phyloP scores from a whole-genome alignment of 1,140 invertebrate species.

The Neocloeon triangulifer region DNA sequence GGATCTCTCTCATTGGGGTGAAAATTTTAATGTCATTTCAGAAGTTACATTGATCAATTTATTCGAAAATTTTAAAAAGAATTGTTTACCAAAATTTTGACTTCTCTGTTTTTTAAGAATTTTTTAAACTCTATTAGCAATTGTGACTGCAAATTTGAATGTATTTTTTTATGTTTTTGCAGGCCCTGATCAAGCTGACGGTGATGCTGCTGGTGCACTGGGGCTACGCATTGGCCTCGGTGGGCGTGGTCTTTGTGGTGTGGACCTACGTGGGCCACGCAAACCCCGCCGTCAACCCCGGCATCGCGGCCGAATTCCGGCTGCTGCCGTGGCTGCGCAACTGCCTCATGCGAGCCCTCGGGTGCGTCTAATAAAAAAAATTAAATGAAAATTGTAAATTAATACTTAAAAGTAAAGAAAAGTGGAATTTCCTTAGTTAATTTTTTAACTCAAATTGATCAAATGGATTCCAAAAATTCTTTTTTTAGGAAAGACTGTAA shows the following conservation, averaged over 20 bases:
- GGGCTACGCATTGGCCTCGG: slow-evolving; percentile 66
- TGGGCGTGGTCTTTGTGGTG: slow-evolving; percentile 56
- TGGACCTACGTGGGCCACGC: slow-evolving; percentile 86
- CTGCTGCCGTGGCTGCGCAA: slow-evolving; percentile 66
- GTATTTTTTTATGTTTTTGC: slow-evolving; percentile 14
- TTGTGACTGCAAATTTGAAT: background rate
- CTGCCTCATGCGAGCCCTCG: slow-evolving; percentile 45
- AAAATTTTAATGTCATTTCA: too few species aligned
- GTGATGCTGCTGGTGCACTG: slow-evolving; percentile 88
- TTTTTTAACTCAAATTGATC: background rate
- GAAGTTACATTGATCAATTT: too few species aligned
- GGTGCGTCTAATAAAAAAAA: too few species aligned
- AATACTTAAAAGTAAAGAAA: too few species aligned
- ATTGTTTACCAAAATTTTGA: too few species aligned
- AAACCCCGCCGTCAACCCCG: slow-evolving; percentile 83
- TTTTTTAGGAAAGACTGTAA: too few species aligned
- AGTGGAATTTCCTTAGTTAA: too few species aligned
- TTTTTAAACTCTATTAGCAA: too few species aligned
- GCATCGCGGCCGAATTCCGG: slow-evolving; percentile 67
- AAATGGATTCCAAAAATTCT: background rate
- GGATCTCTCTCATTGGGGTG: slow-evolving; percentile 77
- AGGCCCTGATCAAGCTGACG: slow-evolving; percentile 64
- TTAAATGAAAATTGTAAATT: too few species aligned
- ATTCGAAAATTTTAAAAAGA: too few species aligned
- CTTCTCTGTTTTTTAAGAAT: too few species aligned